These are phyloP conservation scores for Phoronis australis DNA, from an alignment of 2,888 invertebrate species.

Conservation along the genomic window DNA sequence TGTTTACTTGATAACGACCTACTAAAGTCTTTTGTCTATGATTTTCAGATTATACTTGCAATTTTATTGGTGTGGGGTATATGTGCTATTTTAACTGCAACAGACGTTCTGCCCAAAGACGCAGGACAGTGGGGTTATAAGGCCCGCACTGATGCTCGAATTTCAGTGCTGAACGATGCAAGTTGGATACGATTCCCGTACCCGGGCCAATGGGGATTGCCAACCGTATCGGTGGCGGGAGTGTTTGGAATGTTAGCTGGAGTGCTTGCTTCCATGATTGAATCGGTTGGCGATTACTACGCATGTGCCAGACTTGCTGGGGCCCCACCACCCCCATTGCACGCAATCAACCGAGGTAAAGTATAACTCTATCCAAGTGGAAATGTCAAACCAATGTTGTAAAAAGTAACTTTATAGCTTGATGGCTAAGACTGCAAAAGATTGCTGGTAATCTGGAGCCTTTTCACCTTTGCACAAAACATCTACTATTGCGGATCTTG, in stretches of 20 bases:
- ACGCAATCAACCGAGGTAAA: constrained; percentile 75
- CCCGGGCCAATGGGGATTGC: constrained; percentile 22
- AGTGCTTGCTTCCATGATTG: constrained; percentile 20
- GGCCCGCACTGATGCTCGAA: neutral
- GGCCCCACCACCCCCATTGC: constrained; percentile 74
- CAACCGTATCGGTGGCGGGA: constrained; percentile 16
- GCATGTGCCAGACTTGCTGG: constrained; percentile 67
- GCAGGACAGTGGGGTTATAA: neutral
- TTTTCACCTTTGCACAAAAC: too few relatives aligned
- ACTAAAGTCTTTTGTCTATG: too few relatives aligned
- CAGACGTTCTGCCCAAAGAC: neutral
- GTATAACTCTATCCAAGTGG: too few relatives aligned
- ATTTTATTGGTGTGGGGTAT: constrained; percentile 40
- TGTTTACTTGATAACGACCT: too few relatives aligned
- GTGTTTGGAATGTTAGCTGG: constrained; percentile 24
- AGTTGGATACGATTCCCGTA: neutral
- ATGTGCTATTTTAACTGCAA: neutral
- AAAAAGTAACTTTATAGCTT: too few relatives aligned
- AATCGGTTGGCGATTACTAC: constrained; percentile 73
- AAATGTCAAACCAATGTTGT: too few relatives aligned
- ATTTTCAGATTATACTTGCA: constrained; percentile 34
- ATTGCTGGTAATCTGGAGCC: too few relatives aligned
- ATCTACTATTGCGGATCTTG: too few relatives aligned
- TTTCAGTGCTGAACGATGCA: neutral
- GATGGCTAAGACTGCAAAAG: too few relatives aligned